Conservation (phyloP, 2,113 vertebrate species). For the Hippocampus mohnikei region DNA sequence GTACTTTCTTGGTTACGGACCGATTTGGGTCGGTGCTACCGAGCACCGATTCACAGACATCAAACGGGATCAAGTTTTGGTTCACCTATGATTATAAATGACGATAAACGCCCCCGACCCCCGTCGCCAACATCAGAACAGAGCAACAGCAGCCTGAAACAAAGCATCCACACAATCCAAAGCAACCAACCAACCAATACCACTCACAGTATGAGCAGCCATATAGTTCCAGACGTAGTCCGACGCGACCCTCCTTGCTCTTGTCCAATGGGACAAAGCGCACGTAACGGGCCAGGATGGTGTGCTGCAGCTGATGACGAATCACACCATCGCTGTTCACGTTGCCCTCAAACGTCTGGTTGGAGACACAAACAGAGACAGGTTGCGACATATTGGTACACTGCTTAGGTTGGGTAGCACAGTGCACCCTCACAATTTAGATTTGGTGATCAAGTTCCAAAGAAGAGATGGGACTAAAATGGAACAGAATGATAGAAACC, state of each 20-base stretch:
- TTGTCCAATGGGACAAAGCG: slow-evolving; percentile 89
- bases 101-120: too few relatives aligned
- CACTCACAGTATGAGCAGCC: slow-evolving; percentile 91
- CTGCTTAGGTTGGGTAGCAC: too few relatives aligned
- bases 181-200: background rate
- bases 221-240: slow-evolving; percentile 85
- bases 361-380: background rate
- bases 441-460: background rate
- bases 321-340: slow-evolving; percentile 83
- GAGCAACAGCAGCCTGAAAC: too few relatives aligned
- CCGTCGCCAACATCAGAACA: too few relatives aligned
- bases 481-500: background rate
- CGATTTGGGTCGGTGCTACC: too few relatives aligned
- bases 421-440: background rate
- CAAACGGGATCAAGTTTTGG: too few relatives aligned
- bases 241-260: slow-evolving; percentile 82
- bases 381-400: background rate
- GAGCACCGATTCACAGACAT: too few relatives aligned
- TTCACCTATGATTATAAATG: too few relatives aligned
- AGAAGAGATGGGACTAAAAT: background rate
- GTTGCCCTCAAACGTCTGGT: slow-evolving; percentile 90
- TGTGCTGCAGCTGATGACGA: slow-evolving; percentile 82
- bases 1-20: too few relatives aligned
- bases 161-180: too few relatives aligned
- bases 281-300: slow-evolving; percentile 79